phyloP scores from a whole-genome alignment of 2,888 invertebrate genomes.

The Apotomis capreana region DNA sequence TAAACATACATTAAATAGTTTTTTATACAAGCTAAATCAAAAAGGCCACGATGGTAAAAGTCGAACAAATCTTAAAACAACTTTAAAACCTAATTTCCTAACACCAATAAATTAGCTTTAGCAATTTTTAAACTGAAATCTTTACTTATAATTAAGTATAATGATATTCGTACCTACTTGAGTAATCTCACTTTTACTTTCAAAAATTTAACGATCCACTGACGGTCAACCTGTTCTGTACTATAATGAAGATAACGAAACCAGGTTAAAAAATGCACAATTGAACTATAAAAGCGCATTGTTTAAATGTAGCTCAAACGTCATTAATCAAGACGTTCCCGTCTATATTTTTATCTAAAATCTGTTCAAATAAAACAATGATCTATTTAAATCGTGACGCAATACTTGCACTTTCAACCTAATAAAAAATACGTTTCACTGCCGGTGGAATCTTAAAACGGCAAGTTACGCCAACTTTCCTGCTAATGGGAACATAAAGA shows the following conservation, averaged over 20 bases:
- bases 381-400: background rate
- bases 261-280: background rate
- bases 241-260: slow-evolving; percentile 2
- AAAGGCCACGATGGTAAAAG: no score
- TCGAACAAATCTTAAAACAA: no score
- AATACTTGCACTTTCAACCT: background rate
- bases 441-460: slow-evolving; percentile 7
- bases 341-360: background rate
- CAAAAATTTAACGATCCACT: slow-evolving; percentile 25
- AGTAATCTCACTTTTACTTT: slow-evolving; percentile 42
- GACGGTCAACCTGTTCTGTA: slow-evolving; percentile 1
- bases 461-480: slow-evolving; percentile 19
- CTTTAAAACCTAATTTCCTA: no score
- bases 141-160: background rate
- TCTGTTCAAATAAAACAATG: slow-evolving; percentile 11
- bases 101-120: background rate
- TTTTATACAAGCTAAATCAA: no score
- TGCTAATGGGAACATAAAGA: slow-evolving; percentile 11
- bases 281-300: slow-evolving; percentile 8
- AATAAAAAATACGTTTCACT: slow-evolving; percentile 15
- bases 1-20: no score
- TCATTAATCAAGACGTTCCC: slow-evolving; percentile 9
- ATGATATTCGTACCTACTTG: background rate
- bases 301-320: slow-evolving; percentile 16
- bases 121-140: slow-evolving; percentile 7